These are phyloP conservation scores for Melanotaenia boesemani DNA, from an alignment of 2,797 vertebrate genomes.

Conservation along the genomic window DNA sequence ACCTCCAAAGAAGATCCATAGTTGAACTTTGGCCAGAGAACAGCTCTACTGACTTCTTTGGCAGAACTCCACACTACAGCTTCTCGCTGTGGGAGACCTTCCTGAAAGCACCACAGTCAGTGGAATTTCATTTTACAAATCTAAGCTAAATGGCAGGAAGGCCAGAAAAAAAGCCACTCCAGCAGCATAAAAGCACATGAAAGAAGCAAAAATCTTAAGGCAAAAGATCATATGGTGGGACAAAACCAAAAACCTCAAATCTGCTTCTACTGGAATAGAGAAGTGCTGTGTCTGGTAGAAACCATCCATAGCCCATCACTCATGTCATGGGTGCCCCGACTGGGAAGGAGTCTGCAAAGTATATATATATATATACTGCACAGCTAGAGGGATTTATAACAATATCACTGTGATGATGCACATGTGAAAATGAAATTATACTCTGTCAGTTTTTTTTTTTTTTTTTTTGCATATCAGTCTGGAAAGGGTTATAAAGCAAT, in stretches of 20 bases:
- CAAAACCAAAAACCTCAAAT: slow-evolving; percentile 41
- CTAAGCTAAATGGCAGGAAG: slow-evolving; percentile 42
- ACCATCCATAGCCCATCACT: slow-evolving; percentile 31
- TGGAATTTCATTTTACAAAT: slow-evolving; percentile 50
- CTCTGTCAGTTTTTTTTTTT: no score
- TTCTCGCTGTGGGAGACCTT: slow-evolving; percentile 39
- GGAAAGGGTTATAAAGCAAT: no score
- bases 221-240: slow-evolving; percentile 34
- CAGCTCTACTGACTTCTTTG: slow-evolving; percentile 36
- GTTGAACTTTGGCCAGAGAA: slow-evolving; percentile 45
- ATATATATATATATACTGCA: not conserved
- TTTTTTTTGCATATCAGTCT: not conserved
- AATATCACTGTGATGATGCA: not conserved
- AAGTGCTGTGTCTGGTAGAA: slow-evolving; percentile 32
- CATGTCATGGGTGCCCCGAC: slow-evolving; percentile 23
- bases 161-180: slow-evolving; percentile 10
- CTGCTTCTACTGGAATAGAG: slow-evolving; percentile 32
- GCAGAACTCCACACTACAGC: slow-evolving; percentile 38
- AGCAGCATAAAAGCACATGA: slow-evolving; percentile 35
- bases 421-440: not conserved
- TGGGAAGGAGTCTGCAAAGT: not conserved
- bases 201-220: slow-evolving; percentile 35
- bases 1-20: slow-evolving; percentile 55
- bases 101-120: slow-evolving; percentile 59
- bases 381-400: not conserved